These are phyloP conservation scores for Galendromus occidentalis DNA, from an alignment of 1,140 invertebrate species.

Conservation along the genomic window DNA sequence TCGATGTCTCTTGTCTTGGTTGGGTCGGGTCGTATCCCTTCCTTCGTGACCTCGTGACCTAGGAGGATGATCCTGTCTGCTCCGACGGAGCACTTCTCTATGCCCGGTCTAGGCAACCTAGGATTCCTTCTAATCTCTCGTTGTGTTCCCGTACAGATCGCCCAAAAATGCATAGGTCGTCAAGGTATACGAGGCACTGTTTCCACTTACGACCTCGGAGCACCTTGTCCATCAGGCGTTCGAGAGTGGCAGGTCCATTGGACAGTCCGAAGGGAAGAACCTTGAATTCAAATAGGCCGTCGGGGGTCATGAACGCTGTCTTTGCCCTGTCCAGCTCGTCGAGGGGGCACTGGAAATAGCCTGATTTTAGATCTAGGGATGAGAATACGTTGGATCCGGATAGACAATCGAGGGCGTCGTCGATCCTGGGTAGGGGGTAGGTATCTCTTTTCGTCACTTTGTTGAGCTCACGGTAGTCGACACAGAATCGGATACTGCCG, in stretches of 20 bases:
- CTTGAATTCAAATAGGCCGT: slow-evolving; percentile 25
- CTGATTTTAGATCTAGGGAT: slow-evolving; percentile 29
- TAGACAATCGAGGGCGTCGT: slow-evolving; percentile 28
- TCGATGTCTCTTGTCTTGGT: too few relatives aligned
- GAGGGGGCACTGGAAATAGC: slow-evolving; percentile 30
- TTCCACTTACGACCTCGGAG: too few relatives aligned
- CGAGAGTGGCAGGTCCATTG: too few relatives aligned
- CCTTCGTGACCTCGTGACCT: slow-evolving; percentile 22
- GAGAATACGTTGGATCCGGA: slow-evolving; percentile 26
- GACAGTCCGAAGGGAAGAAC: slow-evolving; percentile 17
- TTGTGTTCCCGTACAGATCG: slow-evolving; percentile 16
- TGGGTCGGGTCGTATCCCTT: slow-evolving; percentile 25
- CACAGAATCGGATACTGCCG: too few relatives aligned
- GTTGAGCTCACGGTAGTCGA: too few relatives aligned
- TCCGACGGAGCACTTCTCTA: slow-evolving; percentile 18
- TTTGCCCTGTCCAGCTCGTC: slow-evolving; percentile 25
- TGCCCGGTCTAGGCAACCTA: slow-evolving; percentile 17
- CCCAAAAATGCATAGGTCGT: slow-evolving; percentile 16
- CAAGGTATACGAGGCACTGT: too few relatives aligned
- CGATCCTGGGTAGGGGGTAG: slow-evolving; percentile 33
- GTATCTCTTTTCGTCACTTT: slow-evolving; percentile 26
- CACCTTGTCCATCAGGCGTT: too few relatives aligned
- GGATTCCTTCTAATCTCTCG: too few relatives aligned
- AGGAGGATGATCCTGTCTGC: slow-evolving; percentile 16
- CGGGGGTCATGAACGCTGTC: slow-evolving; percentile 29